Evolutionary conservation across 92 coral and sea anemone genomes (phyloP).

Genomic region (Scolanthus callimorphus): DNA sequence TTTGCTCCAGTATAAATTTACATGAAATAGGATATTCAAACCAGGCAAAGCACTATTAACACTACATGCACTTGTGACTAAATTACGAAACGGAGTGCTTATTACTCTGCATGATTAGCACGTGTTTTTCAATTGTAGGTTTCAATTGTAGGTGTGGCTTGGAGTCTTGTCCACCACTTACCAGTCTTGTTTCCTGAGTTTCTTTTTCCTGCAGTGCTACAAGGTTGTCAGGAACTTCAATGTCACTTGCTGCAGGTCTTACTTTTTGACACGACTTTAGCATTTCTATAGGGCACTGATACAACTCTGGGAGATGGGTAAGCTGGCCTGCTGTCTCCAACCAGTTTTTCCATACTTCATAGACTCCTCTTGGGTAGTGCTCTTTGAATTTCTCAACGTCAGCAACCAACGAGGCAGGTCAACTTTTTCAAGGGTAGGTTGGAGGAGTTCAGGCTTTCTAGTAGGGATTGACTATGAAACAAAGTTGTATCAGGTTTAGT

Average conservation of each 20-base stretch:
- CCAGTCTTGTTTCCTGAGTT: too few species aligned
- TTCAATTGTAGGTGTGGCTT: too few species aligned
- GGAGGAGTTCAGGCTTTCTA: conserved; percentile 12
- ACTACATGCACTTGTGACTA: too few species aligned
- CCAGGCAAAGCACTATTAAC: too few species aligned
- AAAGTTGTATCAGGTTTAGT: too few species aligned
- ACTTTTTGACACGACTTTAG: background rate
- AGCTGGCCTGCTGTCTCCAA: conserved; percentile 1
- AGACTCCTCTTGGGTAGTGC: conserved; percentile 19
- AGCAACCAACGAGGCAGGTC: conserved; percentile 2
- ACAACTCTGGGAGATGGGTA: conserved; percentile 9
- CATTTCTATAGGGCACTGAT: conserved; percentile 12
- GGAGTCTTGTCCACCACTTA: too few species aligned
- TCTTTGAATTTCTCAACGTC: conserved; percentile 22
- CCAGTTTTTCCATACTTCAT: conserved; percentile 17
- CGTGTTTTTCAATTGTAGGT: too few species aligned
- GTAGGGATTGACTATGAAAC: too few species aligned
- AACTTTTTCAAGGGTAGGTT: conserved; percentile 1
- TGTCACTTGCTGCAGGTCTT: background rate
- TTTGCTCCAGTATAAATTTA: too few species aligned
- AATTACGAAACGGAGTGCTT: too few species aligned
- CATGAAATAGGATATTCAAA: too few species aligned
- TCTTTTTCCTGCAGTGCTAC: conserved; percentile 26
- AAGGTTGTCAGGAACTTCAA: conserved; percentile 11
- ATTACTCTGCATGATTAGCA: too few species aligned